Evolutionary conservation across 2,888 invertebrate species (phyloP), one percentile per base, ranked within the genome.

Genomic region (Lithophane leautieri): DNA sequence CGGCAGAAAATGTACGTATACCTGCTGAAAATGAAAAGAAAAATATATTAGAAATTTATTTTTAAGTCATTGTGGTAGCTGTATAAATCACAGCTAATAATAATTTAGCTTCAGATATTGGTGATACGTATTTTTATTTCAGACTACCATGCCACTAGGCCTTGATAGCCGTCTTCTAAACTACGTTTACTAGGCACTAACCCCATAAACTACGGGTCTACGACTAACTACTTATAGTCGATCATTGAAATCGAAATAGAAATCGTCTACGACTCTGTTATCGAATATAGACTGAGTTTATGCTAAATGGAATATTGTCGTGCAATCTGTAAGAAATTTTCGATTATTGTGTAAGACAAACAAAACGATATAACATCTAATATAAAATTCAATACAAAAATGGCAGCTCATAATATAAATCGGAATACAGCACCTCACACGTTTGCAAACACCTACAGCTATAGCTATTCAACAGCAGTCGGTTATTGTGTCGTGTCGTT

Each of bases 1-100:
- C 87, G 87, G 78, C 87, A 87, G 88, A 89, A 89, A 89, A 85
- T 85, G 85, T n/a, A n/a, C n/a, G n/a, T 82, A 86, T 88, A 89
- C 81, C 81, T 86, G 81, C 74, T 73, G 83, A 86, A 86, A 88
- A 88, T 89, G 85, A 88, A 85, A 87, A 83, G 89, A 87, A 86
- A 85, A 88, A 87, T 81, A 81, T 88, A 81, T 84, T 76, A 76
- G 80, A 86, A 88, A 84, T 84, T 50, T 82, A 84, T 86, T 87
- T 83, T 85, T 76, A 70, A 76, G 66, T 82, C 77, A 76, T 73
- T 76, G 73, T 79, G 56, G 78, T 68, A 28, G 70, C 62, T 56
- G 50, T 62, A 82, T 82, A 84, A 78, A 84, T 84, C 74, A 73
- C 63, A 63, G 61, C n/a, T 73, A 66, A 69, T 62, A 74, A 74